A percentile compares a stretch with the other conserved stretches of the same genome.
These are phyloP conservation scores for Bradypodion pumilum DNA, from an alignment of 2,797 vertebrate genomes.

Conservation along the genomic window DNA sequence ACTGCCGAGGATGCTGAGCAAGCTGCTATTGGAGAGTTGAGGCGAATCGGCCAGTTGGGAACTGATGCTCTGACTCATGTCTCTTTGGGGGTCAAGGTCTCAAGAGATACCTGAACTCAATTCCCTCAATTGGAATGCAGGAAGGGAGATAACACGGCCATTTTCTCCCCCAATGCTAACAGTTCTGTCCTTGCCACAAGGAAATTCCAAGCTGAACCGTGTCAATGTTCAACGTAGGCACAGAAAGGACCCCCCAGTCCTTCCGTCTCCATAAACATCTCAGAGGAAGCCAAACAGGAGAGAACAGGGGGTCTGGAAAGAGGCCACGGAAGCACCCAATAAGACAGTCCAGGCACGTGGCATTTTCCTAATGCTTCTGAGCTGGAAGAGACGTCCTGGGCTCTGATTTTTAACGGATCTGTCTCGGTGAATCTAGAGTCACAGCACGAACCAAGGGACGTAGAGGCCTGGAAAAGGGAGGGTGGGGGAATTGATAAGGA, in stretches of 20 bases:
- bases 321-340: neutral
- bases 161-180: rapidly evolving
- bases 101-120: neutral
- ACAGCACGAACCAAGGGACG: neutral
- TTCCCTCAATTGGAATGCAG: neutral
- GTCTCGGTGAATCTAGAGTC: neutral
- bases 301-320: no score
- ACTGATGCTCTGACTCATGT: slow-evolving; percentile 91
- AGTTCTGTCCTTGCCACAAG: neutral
- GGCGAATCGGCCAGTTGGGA: slow-evolving; percentile 85
- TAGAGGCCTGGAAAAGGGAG: neutral
- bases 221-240: neutral
- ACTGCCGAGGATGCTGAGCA: slow-evolving; percentile 85
- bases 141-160: neutral
- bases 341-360: no score
- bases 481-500: no score
- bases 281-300: neutral
- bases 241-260: neutral
- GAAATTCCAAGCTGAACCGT: neutral
- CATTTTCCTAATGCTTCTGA: neutral
- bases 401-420: neutral
- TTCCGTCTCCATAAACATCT: neutral
- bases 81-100: slow-evolving; percentile 20
- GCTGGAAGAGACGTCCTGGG: neutral
- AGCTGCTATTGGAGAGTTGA: slow-evolving; percentile 77